phyloP scores from a whole-genome alignment of 1,140 invertebrate genomes.

The Muscidifurax raptorellus region DNA sequence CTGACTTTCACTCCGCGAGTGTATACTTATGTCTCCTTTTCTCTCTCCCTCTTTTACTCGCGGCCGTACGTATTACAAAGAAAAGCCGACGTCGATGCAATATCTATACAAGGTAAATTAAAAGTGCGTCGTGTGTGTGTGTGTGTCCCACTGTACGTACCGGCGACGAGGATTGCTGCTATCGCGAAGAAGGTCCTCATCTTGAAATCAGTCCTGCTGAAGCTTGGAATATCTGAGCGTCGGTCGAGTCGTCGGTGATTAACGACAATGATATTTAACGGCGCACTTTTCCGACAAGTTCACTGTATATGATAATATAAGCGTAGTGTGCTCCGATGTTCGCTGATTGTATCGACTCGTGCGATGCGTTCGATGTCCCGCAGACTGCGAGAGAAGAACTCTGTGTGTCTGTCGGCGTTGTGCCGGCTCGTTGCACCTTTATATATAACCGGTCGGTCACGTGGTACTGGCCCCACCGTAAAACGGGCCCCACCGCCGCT shows the following conservation, averaged over 20 bases:
- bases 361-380: background rate
- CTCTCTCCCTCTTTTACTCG: background rate
- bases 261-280: background rate
- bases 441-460: constrained; percentile 50
- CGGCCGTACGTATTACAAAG: background rate
- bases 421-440: constrained; percentile 40
- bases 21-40: background rate
- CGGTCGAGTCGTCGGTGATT: background rate
- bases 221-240: background rate
- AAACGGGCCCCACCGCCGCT: background rate
- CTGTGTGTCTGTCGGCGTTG: constrained; percentile 44
- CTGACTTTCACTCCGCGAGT: constrained; percentile 2
- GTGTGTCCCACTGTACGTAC: constrained; percentile 65
- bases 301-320: constrained; percentile 10
- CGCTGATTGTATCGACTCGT: background rate
- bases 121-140: background rate
- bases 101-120: too few species aligned
- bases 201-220: background rate
- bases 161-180: constrained; percentile 72
- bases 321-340: background rate
- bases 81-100: background rate
- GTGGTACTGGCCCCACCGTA: constrained; percentile 29
- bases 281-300: constrained; percentile 8
- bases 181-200: constrained; percentile 73
- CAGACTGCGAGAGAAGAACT: constrained; percentile 33